Evolutionary conservation across 2,113 vertebrate species (phyloP).

Genomic region (Copsychus sechellarum): DNA sequence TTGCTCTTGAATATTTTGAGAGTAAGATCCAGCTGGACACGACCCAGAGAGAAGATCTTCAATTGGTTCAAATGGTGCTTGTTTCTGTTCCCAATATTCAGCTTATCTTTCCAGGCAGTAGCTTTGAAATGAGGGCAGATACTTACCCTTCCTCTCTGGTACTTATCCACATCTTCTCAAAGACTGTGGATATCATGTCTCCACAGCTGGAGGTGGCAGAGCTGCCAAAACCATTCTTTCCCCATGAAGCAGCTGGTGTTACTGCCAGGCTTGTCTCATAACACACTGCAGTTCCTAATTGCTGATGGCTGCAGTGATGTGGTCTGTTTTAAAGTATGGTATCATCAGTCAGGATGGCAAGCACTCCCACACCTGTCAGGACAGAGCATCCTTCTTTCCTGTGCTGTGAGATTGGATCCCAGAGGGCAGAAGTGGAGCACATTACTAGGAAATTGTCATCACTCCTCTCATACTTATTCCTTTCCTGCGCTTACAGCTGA

Average conservation of each 20-base stretch:
- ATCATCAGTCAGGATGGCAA: neutral
- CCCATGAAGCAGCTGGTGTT: neutral
- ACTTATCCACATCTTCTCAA: neutral
- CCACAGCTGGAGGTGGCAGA: neutral
- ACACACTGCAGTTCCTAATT: neutral
- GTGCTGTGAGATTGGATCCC: neutral
- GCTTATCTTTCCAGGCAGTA: neutral
- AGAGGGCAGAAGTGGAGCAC: neutral
- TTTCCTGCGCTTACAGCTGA: neutral
- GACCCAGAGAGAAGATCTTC: neutral
- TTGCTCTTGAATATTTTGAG: neutral
- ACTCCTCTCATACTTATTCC: neutral
- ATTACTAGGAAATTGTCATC: neutral
- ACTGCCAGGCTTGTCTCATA: neutral
- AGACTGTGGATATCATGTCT: neutral
- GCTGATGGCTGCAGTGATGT: neutral
- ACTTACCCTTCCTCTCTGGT: neutral
- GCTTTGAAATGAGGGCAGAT: neutral
- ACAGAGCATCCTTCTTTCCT: neutral
- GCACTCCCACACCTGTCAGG: neutral
- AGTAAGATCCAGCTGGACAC: neutral
- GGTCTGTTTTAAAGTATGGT: neutral
- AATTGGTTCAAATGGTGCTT: neutral
- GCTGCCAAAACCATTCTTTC: constrained; percentile 5
- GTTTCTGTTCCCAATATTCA: neutral